Evolutionary conservation across 2,888 invertebrate species (phyloP).

Genomic region (Acleris cristana): DNA sequence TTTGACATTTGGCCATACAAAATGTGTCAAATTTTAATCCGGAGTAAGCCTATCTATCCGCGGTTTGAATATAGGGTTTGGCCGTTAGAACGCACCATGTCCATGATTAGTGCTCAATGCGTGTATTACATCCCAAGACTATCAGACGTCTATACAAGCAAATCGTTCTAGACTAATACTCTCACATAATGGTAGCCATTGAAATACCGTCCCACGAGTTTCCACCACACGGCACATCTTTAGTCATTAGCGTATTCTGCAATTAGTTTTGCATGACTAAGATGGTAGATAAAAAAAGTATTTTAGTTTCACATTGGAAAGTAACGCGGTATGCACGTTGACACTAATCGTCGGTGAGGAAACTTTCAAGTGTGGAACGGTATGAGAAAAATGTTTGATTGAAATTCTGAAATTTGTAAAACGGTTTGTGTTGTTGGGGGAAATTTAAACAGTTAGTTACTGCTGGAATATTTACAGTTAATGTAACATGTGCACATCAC

Average conservation of each 20-base stretch:
- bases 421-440: neutral
- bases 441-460: too few relatives aligned
- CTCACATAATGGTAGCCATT: constrained; percentile 7
- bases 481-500: too few relatives aligned
- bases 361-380: constrained; percentile 30
- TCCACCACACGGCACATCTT: constrained; percentile 40
- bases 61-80: too few relatives aligned
- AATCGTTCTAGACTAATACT: too few relatives aligned
- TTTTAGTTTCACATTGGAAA: constrained; percentile 69
- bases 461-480: too few relatives aligned
- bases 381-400: constrained; percentile 24
- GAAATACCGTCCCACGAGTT: constrained; percentile 45
- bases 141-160: too few relatives aligned
- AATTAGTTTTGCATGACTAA: constrained; percentile 78
- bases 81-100: too few relatives aligned
- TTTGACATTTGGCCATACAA: too few relatives aligned
- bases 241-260: constrained; percentile 46
- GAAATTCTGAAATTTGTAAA: neutral
- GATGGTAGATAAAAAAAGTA: constrained; percentile 55
- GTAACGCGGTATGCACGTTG: constrained; percentile 41
- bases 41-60: too few relatives aligned
- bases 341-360: constrained; percentile 30
- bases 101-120: too few relatives aligned
- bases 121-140: too few relatives aligned
- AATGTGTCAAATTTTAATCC: too few relatives aligned